phyloP scores from a whole-genome alignment of 2,113 vertebrate genomes.

The Thalassarche chlororhynchos region DNA sequence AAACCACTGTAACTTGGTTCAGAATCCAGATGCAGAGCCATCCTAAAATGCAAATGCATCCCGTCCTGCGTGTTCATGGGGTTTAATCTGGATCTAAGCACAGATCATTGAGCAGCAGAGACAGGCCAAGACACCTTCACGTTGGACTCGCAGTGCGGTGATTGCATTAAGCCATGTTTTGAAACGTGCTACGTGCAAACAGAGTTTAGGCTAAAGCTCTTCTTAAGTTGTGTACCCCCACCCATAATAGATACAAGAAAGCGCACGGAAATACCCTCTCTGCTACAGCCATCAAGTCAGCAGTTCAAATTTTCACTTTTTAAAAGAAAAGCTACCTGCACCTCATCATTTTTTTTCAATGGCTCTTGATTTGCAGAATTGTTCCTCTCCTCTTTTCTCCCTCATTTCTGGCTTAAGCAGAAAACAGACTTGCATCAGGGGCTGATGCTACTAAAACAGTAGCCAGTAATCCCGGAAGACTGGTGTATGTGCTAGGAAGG shows the following conservation, averaged over 20 bases:
- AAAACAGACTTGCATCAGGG: background rate
- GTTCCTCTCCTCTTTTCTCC: background rate
- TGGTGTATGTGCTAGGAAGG: background rate
- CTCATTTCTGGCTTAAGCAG: background rate
- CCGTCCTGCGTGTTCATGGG: background rate
- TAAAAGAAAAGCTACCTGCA: background rate
- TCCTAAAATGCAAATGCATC: background rate
- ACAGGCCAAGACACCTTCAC: background rate
- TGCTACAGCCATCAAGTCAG: background rate
- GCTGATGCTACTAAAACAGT: background rate
- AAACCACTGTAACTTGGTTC: background rate
- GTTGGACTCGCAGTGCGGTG: fast-evolving
- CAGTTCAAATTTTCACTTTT: background rate
- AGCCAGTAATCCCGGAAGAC: fast-evolving
- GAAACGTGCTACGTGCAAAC: fast-evolving
- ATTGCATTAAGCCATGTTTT: background rate
- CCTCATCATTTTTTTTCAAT: background rate
- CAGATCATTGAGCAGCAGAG: background rate
- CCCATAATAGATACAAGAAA: background rate
- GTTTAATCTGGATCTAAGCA: background rate
- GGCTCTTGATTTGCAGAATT: background rate
- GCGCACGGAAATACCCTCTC: too few relatives aligned
- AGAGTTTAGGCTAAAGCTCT: background rate
- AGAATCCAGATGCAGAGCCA: background rate
- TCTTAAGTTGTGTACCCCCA: background rate